Percentiles rank a stretch among this genome's conserved stretches.
Evolutionary conservation across 2,113 vertebrate genomes (phyloP).

Genomic region (cat (Felis catus)): F.catus_Fca126_mat1.0 CM031412.1:51335001-51335500

Average conservation of each 20-base stretch:
- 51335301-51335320: neutral
- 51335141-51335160: conserved; percentile 97
- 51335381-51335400: neutral
- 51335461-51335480: neutral
- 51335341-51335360: neutral
- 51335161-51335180: conserved; percentile 96
- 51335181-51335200: conserved; percentile 98
- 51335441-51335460: neutral
- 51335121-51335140: conserved; percentile 99
- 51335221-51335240: conserved; percentile 97
- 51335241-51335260: conserved; percentile 97
- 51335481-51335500: neutral
- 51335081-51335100: conserved; percentile 96
- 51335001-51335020: neutral
- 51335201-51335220: conserved; percentile 98
- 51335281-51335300: neutral
- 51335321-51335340: neutral
- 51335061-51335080: neutral
- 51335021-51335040: neutral
- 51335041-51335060: neutral
- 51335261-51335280: conserved; percentile 89
- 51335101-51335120: conserved; percentile 97
- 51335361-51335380: neutral
- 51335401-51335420: neutral
- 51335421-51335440: neutral